Percentiles rank a stretch among this genome's conserved stretches.
Conservation (phyloP, 1,140 invertebrate species). For the Brachionus manjavacas region DNA sequence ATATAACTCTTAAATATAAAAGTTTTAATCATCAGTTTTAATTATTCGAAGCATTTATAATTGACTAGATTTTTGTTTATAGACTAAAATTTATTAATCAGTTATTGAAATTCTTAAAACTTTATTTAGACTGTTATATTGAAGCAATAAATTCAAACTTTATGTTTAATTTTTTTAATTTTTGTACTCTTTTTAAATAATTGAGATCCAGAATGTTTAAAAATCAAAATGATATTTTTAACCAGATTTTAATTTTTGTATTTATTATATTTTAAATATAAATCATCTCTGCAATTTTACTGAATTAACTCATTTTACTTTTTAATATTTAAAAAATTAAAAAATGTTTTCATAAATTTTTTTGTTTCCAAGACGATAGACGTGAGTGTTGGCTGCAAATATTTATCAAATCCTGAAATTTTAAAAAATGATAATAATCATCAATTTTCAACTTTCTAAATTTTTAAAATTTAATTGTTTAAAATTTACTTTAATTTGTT, state of each 20-base stretch:
- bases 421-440: background rate
- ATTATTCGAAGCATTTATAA: background rate
- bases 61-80: too few species aligned
- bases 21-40: background rate
- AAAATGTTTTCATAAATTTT: background rate
- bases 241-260: too few species aligned
- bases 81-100: too few species aligned
- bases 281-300: background rate
- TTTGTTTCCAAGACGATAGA: background rate
- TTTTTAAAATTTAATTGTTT: background rate
- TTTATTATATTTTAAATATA: too few species aligned
- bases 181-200: too few species aligned
- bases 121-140: too few species aligned
- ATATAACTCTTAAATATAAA: background rate
- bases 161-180: too few species aligned
- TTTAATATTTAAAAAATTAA: background rate
- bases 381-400: background rate
- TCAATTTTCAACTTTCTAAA: background rate
- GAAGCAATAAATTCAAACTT: too few species aligned
- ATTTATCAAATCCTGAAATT: background rate
- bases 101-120: too few species aligned
- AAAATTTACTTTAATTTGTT: background rate
- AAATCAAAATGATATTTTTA: too few species aligned
- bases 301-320: background rate
- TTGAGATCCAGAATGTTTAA: too few species aligned